These are phyloP conservation scores for Megaustenia siamemsis DNA, from an alignment of 2,888 invertebrate genomes.

Conservation along the genomic window DNA sequence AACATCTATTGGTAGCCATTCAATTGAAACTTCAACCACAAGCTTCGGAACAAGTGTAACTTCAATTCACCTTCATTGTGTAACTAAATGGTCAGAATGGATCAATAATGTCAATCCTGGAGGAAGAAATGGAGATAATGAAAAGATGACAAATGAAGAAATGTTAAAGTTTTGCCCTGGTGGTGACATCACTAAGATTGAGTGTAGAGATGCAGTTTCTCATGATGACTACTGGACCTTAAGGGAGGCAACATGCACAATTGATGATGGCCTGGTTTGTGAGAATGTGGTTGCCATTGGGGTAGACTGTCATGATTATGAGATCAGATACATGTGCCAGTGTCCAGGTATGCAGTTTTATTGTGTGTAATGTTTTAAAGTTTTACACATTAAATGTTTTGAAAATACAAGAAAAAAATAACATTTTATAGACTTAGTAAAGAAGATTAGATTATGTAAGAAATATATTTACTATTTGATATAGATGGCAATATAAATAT, in stretches of 20 bases:
- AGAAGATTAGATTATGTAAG: too few species aligned
- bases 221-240: conserved; percentile 63
- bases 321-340: conserved; percentile 75
- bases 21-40: too few species aligned
- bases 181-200: conserved; percentile 67
- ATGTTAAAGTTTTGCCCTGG: conserved; percentile 62
- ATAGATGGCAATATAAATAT: too few species aligned
- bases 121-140: conserved; percentile 58
- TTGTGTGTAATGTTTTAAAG: background rate
- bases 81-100: conserved; percentile 54
- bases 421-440: too few species aligned
- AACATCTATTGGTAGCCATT: background rate
- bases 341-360: conserved; percentile 41
- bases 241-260: conserved; percentile 69
- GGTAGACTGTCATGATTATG: conserved; percentile 66
- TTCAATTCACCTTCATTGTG: background rate
- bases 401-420: too few species aligned
- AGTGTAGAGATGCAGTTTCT: conserved; percentile 67
- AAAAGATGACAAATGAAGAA: conserved; percentile 58
- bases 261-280: conserved; percentile 88
- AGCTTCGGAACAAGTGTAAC: background rate
- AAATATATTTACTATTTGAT: too few species aligned
- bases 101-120: conserved; percentile 57
- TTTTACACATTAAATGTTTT: too few species aligned
- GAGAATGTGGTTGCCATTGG: conserved; percentile 61